Percentiles rank a stretch among this genome's conserved stretches.
Conservation (phyloP, 2,797 vertebrate genomes). For the Miichthys miiuy region DNA sequence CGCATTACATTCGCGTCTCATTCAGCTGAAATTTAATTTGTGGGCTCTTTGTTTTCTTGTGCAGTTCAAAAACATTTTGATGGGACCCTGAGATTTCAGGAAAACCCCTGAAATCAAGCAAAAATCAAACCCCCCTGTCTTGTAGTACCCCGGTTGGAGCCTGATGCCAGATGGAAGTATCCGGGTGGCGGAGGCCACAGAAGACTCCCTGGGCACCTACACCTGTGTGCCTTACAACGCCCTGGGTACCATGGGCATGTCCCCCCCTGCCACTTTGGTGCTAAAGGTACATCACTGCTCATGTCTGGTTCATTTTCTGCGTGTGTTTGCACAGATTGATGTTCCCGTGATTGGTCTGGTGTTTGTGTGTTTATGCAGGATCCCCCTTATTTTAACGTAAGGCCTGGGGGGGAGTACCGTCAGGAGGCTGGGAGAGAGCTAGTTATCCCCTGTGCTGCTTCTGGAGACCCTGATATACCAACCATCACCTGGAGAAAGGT, state of each 20-base stretch:
- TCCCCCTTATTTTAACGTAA: constrained; percentile 99
- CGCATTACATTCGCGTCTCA: not conserved
- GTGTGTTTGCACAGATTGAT: not conserved
- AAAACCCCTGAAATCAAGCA: constrained; percentile 17
- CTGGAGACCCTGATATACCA: constrained; percentile 97
- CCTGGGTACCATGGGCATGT: constrained; percentile 99
- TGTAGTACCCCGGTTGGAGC: constrained; percentile 95
- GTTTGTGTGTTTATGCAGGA: constrained; percentile 84
- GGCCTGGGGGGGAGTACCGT: constrained; percentile 99
- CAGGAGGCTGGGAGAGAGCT: constrained; percentile 99
- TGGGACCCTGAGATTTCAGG: constrained; percentile 25
- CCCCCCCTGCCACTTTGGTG: constrained; percentile 97
- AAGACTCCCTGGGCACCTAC: constrained; percentile 99
- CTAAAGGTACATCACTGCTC: constrained; percentile 90
- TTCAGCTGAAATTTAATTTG: constrained; percentile 4
- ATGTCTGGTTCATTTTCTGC: not conserved
- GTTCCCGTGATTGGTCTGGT: constrained; percentile 11
- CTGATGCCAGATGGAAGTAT: constrained; percentile 96
- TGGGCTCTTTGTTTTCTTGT: constrained; percentile 20
- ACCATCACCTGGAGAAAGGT: constrained; percentile 99
- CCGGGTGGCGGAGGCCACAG: constrained; percentile 97
- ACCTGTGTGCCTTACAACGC: constrained; percentile 99
- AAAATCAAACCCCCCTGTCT: constrained; percentile 2
- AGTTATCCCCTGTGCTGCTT: constrained; percentile 97
- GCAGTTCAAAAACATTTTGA: constrained; percentile 28